Evolutionary conservation across 2,888 invertebrate genomes (phyloP), one percentile per base, ranked within the genome.

Genomic region (Conops quadrifasciatus): DNA sequence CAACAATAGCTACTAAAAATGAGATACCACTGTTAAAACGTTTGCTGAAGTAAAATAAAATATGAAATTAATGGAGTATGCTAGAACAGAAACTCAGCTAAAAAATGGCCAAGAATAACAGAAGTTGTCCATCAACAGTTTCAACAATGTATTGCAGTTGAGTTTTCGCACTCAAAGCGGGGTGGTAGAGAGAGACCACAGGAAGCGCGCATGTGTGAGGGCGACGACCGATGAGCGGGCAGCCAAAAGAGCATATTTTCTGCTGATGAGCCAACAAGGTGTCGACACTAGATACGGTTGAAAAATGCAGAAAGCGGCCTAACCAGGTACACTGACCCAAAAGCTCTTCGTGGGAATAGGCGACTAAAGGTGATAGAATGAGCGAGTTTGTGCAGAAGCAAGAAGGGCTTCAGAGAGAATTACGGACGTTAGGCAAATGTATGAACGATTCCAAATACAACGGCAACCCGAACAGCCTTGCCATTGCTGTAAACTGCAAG

Each of bases 11-110:
- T 28, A 72, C 56, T 70, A 70, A 74, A 68, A 73, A 71, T 69
- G 53, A 65, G 68, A 67, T 49, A 67, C 62, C 64, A 73, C 70
- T 53, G 68, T 58, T 71, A 63, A 36, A 71, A 19, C 67, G 64
- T 66, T 56, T 71, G 64, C 69, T 69, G 69, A 51, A 53, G 47
- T 58, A 73, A 72, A 73, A 78, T 76, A 77, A 78, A 80, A 80
- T 81, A 81, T 81, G 81, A 80, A 81, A 81, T 80, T 81, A 36
- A 70, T 49, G 30, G 26, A 65, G 53, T 59, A 59, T 53, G 49
- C 19, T 36, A 21, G 66, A 53, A 66, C 53, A 21, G 66, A 53
- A 66, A 53, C 30, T n/a, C 51, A 53, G 13, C 28, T 26, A 51
- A 7, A 70, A 67, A 36, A 9, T 36, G 36, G 36, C 4, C 24